Base-by-base conservation (phyloP, 2,113 vertebrate species). In the Cyprinodon tularosa region DNA sequence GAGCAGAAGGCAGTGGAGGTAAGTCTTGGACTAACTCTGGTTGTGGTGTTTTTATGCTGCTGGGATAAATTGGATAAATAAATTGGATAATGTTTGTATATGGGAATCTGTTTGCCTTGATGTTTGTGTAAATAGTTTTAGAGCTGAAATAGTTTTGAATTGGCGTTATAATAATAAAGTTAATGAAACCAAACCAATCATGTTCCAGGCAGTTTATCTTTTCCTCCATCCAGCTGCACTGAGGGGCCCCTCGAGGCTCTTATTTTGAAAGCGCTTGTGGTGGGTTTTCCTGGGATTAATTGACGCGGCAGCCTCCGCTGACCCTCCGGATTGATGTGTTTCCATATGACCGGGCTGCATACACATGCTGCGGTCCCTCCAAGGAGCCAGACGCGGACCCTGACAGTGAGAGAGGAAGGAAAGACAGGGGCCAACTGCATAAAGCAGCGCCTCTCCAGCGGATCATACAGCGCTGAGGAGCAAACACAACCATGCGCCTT, bases 401-500 rank as follows among this genome's bases (percentile, higher is more conserved):
- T 70, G 76, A 79, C 67, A 73, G 61, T 63, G 47, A 84, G 69
- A 81, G 67, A 70, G 44, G 72, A 20, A 72, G 44, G 42, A 72
- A 63, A 48, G 59, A 22, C 36, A 69, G 73, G 22, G 53, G 45
- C 29, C 29, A 29, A 29, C 29, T 29, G 29, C 29, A 29, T 29
- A 29, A 29, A 29, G 29, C 29, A 29, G 29, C 29, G 29, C 29
- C 29, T 29, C 29, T 29, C 29, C 29, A 29, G 29, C 15, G 84
- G 78, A 84, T 70, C 71, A 63, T 76, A 85, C 84, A 68, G 62
- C 48, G 71, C 66, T 47, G 4, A 48, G 62, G 78, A 89, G 20
- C 72, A 82, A 13, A 10, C 36, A 12, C 37, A 79, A 92, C 88
- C 76, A 95, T 95, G 94, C 91, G 90, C 88, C 85, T 93, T 60